phyloP scores from a whole-genome alignment of 2,888 invertebrate genomes.

The Hyalella azteca region DNA sequence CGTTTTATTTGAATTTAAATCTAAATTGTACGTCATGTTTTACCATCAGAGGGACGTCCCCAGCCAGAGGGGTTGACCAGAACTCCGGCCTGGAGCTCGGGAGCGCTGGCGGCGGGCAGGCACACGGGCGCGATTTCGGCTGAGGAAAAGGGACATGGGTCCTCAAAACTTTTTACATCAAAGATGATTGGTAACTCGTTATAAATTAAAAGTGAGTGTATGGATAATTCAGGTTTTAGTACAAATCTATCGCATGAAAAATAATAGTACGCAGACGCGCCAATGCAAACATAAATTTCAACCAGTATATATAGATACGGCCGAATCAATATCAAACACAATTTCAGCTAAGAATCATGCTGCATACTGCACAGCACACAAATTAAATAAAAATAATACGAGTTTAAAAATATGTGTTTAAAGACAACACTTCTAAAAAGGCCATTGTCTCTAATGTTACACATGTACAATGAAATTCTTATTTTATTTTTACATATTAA shows the following conservation, averaged over 20 bases:
- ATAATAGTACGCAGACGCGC: background rate
- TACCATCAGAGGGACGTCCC: slow-evolving; percentile 4
- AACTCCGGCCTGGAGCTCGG: slow-evolving; percentile 28
- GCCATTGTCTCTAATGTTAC: too few species aligned
- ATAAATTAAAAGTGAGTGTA: background rate
- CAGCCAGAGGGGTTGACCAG: slow-evolving; percentile 35
- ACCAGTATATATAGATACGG: background rate
- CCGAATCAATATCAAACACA: background rate
- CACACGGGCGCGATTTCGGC: slow-evolving; percentile 14
- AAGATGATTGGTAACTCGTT: background rate
- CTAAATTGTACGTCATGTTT: too few species aligned
- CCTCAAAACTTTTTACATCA: too few species aligned
- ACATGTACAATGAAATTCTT: too few species aligned
- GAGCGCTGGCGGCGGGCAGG: background rate
- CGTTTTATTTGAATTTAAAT: background rate
- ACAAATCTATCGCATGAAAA: background rate
- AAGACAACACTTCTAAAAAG: too few species aligned
- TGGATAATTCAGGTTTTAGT: background rate
- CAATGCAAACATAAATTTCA: background rate
- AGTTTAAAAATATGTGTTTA: too few species aligned
- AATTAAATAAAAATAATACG: too few species aligned
- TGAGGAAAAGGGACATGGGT: background rate
- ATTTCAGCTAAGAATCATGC: too few species aligned
- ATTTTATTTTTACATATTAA: too few species aligned
- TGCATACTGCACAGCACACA: too few species aligned